Evolutionary conservation across 2,888 invertebrate species (phyloP).

Genomic region (Limnephilus lunatus): DNA sequence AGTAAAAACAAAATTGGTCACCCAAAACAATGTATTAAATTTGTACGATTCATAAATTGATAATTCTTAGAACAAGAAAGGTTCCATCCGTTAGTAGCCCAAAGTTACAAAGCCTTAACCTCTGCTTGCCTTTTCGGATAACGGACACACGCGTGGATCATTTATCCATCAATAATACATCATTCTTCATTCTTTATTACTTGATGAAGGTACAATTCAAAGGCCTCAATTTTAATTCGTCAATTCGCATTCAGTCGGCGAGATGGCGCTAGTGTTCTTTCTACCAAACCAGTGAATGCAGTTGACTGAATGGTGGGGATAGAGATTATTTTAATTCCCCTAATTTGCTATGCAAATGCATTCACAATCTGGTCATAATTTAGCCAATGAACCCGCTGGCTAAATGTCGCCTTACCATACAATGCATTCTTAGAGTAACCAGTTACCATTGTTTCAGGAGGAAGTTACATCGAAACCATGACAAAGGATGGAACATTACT

Average conservation of each 20-base stretch:
- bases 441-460: not conserved
- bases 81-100: not conserved
- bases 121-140: not conserved
- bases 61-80: not conserved
- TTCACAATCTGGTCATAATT: constrained; percentile 15
- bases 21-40: not conserved
- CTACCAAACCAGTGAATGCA: not conserved
- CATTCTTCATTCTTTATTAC: not conserved
- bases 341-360: constrained; percentile 23
- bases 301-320: not conserved
- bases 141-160: not conserved
- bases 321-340: not conserved
- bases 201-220: not conserved
- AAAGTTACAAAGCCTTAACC: not conserved
- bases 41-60: not conserved
- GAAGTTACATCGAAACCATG: not conserved
- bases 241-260: constrained; percentile 1
- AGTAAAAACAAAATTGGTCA: not conserved
- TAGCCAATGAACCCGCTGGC: not conserved
- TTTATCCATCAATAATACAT: not conserved
- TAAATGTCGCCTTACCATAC: constrained; percentile 3
- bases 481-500: constrained; percentile 6
- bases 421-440: not conserved
- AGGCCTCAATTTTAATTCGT: not conserved
- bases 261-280: constrained; percentile 8